Conservation (phyloP, 2,113 vertebrate genomes). For the Aspiorhynchus laticeps region DNA sequence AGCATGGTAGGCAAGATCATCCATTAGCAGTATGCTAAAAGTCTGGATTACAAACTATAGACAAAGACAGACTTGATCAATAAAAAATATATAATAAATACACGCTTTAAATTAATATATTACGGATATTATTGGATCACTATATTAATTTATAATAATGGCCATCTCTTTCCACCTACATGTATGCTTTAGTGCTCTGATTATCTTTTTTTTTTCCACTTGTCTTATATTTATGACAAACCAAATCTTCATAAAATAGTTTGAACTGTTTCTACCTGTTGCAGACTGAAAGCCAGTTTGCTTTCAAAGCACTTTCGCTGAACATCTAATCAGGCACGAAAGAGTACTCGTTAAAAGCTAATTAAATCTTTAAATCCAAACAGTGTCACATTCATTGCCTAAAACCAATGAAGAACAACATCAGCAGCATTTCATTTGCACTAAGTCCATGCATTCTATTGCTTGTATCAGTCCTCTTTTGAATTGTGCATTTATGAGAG, state of each 20-base stretch:
- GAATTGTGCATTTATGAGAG: not conserved
- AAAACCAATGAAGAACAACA: not conserved
- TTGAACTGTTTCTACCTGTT: not conserved
- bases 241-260: not conserved
- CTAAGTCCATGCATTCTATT: not conserved
- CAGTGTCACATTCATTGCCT: not conserved
- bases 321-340: not conserved
- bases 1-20: not conserved
- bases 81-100: not conserved
- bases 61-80: not conserved
- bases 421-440: not conserved
- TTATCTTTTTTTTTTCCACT: not conserved
- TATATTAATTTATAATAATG: not conserved
- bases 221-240: not conserved
- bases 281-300: not conserved
- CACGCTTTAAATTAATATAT: not conserved
- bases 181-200: not conserved
- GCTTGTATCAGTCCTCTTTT: not conserved
- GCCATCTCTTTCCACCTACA: not conserved
- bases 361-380: constrained; percentile 11
- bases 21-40: not conserved
- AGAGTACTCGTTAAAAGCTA: not conserved
- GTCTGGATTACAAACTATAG: too few species aligned
- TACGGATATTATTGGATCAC: not conserved
- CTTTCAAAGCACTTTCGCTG: not conserved